Base-by-base conservation (phyloP, 2,888 invertebrate species). In the Meiosimyza decipiens region DNA sequence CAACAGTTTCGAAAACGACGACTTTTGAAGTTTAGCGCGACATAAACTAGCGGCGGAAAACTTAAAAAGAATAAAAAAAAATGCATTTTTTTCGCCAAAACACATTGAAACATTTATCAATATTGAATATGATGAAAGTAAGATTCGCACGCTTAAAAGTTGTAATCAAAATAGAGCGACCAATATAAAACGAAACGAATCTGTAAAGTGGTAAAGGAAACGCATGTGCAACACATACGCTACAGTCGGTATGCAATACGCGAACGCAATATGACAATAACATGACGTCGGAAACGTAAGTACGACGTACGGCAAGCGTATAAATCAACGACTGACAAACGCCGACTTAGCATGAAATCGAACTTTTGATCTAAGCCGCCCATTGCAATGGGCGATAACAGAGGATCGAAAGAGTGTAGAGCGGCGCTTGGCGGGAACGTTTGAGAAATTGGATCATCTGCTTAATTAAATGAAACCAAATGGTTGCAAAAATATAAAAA, bases 301-400 rank as follows among this genome's bases (percentile, higher is more conserved):
- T 57, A 71, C 71, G 59, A 68, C 66, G 73, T 69, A 68, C 67
- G 60, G 60, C 62, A 73, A 55, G 72, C 72, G 71, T 64, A 74
- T 73, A 74, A 70, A 70, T 70, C 70, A 78, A 74, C 69, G 55
- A 69, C 78, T 82, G 83, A 82, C 83, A 84, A 82, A 84, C 80
- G 80, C 81, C 81, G 81, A 84, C 83, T 83, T 83, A 80, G 73
- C 83, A 83, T 83, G 83, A 84, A 83, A 83, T 83, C 83, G 82
- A 81, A 82, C 79, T 79, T 83, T 83, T 83, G 84, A 83, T 84
- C 84, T 83, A 74, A 78, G 82, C 84, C 84, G 84, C 80, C 79
- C 33, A 40, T 40, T 18, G 16, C 54, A 52, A 9, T 47, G 22
- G 16, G 51, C 47, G 40, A 50, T 47, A 40, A 40, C 52, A 77